Base-by-base conservation (phyloP, 2,888 invertebrate species). In the Tachina lurida region DNA sequence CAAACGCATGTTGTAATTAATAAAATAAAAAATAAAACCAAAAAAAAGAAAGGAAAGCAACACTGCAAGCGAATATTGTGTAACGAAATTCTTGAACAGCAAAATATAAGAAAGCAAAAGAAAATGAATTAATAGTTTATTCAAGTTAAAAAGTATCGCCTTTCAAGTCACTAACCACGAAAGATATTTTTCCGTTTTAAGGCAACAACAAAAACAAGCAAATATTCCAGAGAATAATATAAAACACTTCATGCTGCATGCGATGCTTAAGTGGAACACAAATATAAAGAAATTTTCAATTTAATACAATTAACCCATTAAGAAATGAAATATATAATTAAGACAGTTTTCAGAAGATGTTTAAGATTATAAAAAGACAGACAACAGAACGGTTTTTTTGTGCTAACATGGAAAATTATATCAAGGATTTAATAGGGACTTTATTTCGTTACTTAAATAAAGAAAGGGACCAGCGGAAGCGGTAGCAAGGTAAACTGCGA, bases 101-200 rank as follows among this genome's bases (percentile, higher is more conserved):
- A 63, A 65, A 10, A 47, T n/a, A 70, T 43, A 31, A 58, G 31
- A 15, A 47, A 47, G 31, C 31, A 15, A 31, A 62, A 63, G 60
- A 19, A 88, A 12, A 88, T 89, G 89, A 91, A 92, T 91, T 91
- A 92, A 92, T 91, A 90, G 92, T 90, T 91, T 88, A 76, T 89
- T 87, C 91, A 89, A 90, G 90, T 88, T 90, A 88, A 91, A 90
- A 92, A 90, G 91, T 91, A 92, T 92, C 88, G 90, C 89, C 90
- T 89, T 87, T 90, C 91, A 91, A 90, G 89, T 88, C 88, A 88
- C 88, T 88, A 90, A 91, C 92, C 92, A 88, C 91, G 88, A 90
- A 90, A 91, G 90, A 91, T 92, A 91, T 92, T 91, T 91, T 74
- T 80, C 79, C 15, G 60, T 78, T 77, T 54, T 47, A 63, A 63